These are phyloP conservation scores for Dolichoris vasculosae DNA, from an alignment of 1,140 invertebrate species.

Conservation along the genomic window DNA sequence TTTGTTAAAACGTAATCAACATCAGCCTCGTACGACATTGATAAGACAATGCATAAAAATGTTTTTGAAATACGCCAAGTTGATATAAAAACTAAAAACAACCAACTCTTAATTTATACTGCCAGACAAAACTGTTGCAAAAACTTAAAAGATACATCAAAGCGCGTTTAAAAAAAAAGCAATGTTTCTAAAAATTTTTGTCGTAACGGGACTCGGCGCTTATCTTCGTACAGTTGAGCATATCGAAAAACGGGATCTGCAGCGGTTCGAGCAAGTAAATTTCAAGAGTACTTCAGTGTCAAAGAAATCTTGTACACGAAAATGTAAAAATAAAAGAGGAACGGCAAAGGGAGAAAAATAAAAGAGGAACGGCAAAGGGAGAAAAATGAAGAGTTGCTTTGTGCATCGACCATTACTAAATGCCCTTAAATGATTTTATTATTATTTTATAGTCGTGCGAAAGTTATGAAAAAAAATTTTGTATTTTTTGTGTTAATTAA, in stretches of 20 bases:
- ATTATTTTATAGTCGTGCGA: background rate
- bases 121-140: no score
- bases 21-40: no score
- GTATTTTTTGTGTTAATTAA: background rate
- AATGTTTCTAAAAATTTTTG: background rate
- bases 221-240: background rate
- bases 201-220: background rate
- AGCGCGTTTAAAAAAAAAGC: background rate
- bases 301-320: background rate
- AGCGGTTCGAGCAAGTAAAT: background rate
- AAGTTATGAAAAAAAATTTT: background rate
- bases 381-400: background rate
- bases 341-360: background rate
- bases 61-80: no score
- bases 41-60: no score
- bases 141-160: no score
- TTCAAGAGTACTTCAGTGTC: background rate
- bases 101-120: no score
- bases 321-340: background rate
- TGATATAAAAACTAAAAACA: no score
- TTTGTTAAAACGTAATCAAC: no score
- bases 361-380: background rate
- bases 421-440: background rate
- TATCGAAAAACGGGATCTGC: background rate
- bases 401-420: background rate